Conservation (phyloP, 2,888 invertebrate species). For the Scaptomyza polygonia region DNA sequence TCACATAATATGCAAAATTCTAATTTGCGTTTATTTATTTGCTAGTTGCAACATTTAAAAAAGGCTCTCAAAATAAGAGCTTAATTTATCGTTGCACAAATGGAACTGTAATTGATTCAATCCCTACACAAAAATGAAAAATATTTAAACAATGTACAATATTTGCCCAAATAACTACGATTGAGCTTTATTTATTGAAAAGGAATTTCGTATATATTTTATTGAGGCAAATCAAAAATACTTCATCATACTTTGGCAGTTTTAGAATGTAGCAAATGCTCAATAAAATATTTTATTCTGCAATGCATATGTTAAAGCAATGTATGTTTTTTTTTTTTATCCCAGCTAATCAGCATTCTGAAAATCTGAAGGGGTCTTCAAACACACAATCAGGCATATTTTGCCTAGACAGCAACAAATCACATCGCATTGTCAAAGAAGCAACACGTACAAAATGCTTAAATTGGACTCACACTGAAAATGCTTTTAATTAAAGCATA, state of each 20-base stretch:
- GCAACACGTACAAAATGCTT: constrained; percentile 48
- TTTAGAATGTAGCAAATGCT: no score
- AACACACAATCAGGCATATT: not conserved
- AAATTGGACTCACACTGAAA: constrained; percentile 60
- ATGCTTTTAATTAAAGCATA: constrained; percentile 77
- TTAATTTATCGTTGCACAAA: constrained; percentile 37
- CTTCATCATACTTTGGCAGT: no score
- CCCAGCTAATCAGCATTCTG: not conserved
- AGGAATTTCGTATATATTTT: not conserved
- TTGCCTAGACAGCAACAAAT: constrained; percentile 48
- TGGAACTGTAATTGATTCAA: constrained; percentile 33
- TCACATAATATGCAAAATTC: constrained; percentile 35
- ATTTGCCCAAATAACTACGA: not conserved
- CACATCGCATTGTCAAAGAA: constrained; percentile 37
- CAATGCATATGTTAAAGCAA: no score
- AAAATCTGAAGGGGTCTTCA: not conserved
- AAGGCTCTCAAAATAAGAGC: constrained; percentile 32
- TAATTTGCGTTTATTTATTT: constrained; percentile 19
- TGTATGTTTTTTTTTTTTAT: no score
- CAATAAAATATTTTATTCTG: no score
- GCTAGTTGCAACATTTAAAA: constrained; percentile 19
- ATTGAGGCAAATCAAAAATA: not conserved
- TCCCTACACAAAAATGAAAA: not conserved
- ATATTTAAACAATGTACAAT: constrained; percentile 2
- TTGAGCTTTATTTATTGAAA: not conserved